Evolutionary conservation across 2,113 vertebrate genomes (phyloP), one percentile per base, ranked within the genome.

Genomic region (Pelusios castaneus): DNA sequence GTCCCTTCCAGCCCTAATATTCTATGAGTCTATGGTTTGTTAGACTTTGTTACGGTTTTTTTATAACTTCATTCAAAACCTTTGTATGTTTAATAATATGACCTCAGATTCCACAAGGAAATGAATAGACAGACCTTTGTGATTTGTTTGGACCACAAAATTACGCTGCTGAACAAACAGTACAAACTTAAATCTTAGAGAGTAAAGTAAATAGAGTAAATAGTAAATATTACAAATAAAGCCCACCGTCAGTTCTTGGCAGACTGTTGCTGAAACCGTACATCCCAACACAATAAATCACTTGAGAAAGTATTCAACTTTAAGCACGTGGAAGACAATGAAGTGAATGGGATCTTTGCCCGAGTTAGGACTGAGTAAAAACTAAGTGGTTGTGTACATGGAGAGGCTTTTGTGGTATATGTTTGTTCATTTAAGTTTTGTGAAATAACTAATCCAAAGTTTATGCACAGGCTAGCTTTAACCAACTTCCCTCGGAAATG

Each of bases 121-220:
- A 60, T 63, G 14, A 70, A 27, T 41, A 56, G 54, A 8, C 25
- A 0, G 7, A 2, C 2, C 52, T 24, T 49, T 77, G 13, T 49
- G 13, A 49, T 27, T 49, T 29, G 13, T 45, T 27, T 31, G 27
- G 76, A 49, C 34, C 34, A n/a, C 25, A 19, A 81, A 82, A 56
- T 0, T 14, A 5, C 10, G 1, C 2, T 0, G 1, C 56, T 21
- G 67, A 43, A 41, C 0, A 19, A 79, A 52, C 47, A 27, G 84
- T 3, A 0, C 2, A 1, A 1, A 0, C 12, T 1, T 12, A 60
- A 4, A 0, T 12, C 87, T 80, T 54, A 38, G 43, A 25, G 60
- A 34, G 60, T 63, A 27, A 60, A 2, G 0, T 2, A 3, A 27
- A 47, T 21, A 77, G 82, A 25, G 56, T n/a, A n/a, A n/a, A 13